Conservation (phyloP, 2,888 invertebrate genomes). For the Aromia moschata region DNA sequence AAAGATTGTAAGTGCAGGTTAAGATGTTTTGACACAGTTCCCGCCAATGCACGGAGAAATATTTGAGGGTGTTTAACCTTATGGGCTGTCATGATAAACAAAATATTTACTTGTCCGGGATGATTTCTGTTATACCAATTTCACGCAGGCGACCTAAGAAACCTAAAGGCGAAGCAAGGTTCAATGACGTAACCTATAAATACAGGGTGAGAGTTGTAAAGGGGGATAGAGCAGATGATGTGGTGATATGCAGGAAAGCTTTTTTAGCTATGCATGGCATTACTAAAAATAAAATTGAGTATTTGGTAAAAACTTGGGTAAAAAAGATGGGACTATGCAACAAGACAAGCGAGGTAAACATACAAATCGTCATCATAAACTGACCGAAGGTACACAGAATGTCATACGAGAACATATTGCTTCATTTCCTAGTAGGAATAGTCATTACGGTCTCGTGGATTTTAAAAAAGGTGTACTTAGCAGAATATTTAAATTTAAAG, state of each 20-base stretch:
- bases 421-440: too few relatives aligned
- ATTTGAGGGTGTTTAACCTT: too few relatives aligned
- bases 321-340: slow-evolving; percentile 7
- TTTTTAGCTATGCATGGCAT: slow-evolving; percentile 23
- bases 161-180: slow-evolving; percentile 22
- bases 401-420: slow-evolving; percentile 4
- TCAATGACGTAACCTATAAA: background rate
- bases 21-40: too few relatives aligned
- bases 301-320: slow-evolving; percentile 9
- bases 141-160: slow-evolving; percentile 15
- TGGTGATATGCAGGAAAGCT: slow-evolving; percentile 10
- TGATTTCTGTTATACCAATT: slow-evolving; percentile 9
- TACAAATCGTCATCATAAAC: slow-evolving; percentile 9
- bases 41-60: too few relatives aligned
- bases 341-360: slow-evolving; percentile 15
- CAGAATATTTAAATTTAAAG: slow-evolving; percentile 19
- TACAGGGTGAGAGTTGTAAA: slow-evolving; percentile 17
- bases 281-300: slow-evolving; percentile 22
- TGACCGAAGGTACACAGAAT: slow-evolving; percentile 11
- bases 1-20: too few relatives aligned
- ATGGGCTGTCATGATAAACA: background rate
- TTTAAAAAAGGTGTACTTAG: slow-evolving; percentile 17
- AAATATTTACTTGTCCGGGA: slow-evolving; percentile 16
- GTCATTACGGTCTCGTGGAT: slow-evolving; percentile 4
- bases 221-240: slow-evolving; percentile 13